These are phyloP conservation scores for Acanthurus tractus DNA, from an alignment of 2,797 vertebrate genomes.

Conservation along the genomic window DNA sequence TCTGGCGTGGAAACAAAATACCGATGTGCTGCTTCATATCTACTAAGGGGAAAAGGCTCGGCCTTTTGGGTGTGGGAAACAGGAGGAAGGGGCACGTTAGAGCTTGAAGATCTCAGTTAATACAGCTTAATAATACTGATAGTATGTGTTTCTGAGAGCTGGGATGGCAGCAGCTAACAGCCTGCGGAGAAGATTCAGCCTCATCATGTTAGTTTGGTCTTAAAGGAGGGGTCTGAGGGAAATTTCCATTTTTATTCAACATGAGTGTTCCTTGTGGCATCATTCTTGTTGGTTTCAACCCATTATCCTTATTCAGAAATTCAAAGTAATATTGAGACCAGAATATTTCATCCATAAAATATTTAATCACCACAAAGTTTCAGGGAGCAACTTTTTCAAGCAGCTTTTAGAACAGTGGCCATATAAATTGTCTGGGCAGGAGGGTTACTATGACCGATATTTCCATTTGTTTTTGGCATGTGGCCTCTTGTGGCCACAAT, in stretches of 20 bases:
- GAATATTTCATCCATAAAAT: not conserved
- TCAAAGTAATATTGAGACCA: not conserved
- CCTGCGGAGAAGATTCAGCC: conserved; percentile 5
- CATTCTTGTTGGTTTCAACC: not conserved
- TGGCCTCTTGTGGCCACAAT: too few relatives aligned
- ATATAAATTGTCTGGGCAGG: too few relatives aligned
- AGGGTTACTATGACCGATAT: too few relatives aligned
- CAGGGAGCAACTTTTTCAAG: not conserved
- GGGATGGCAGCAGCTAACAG: conserved; percentile 26
- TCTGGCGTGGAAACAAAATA: conserved; percentile 36
- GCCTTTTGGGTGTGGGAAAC: conserved; percentile 8
- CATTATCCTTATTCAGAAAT: not conserved
- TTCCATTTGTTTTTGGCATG: too few relatives aligned
- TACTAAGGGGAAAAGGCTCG: conserved; percentile 35
- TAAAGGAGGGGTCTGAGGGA: conserved; percentile 1
- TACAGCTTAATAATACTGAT: conserved; percentile 16
- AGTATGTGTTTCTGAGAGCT: conserved; percentile 3
- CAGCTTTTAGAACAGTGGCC: too few relatives aligned
- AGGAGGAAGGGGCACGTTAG: conserved; percentile 28
- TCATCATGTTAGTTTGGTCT: not conserved
- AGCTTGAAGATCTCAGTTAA: conserved; percentile 41
- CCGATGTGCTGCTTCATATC: conserved; percentile 42
- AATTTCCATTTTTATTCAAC: conserved; percentile 28
- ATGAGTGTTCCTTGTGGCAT: not conserved
- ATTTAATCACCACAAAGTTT: not conserved